Percentiles rank a stretch among this genome's conserved stretches.
Conservation (phyloP, 2,888 invertebrate species). For the Luperina nickerlii region DNA sequence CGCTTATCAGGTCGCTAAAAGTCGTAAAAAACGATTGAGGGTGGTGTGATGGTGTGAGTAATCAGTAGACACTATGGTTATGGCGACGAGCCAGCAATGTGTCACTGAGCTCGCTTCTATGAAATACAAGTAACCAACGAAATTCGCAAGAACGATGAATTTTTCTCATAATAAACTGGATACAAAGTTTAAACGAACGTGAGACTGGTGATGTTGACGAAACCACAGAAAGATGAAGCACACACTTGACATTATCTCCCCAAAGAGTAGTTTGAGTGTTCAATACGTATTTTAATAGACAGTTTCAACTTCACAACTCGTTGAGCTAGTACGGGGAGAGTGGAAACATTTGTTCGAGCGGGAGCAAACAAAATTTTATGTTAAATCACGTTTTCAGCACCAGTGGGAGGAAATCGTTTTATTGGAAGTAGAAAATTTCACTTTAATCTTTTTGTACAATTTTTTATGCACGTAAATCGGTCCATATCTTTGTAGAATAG, state of each 20-base stretch:
- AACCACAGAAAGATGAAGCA: constrained; percentile 13
- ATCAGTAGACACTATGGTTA: constrained; percentile 14
- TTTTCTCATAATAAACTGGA: constrained; percentile 32
- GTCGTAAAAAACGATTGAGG: constrained; percentile 49
- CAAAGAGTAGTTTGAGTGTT: constrained; percentile 18
- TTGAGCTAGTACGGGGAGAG: constrained; percentile 37
- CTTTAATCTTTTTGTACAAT: constrained; percentile 39
- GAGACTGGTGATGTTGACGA: background rate
- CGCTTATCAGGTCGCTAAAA: constrained; percentile 36
- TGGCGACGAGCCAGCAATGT: constrained; percentile 51
- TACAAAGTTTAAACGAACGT: background rate
- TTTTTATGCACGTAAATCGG: constrained; percentile 26
- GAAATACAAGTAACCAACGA: constrained; percentile 29
- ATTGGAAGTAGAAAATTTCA: constrained; percentile 53
- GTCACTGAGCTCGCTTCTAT: constrained; percentile 35
- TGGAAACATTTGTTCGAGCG: constrained; percentile 59
- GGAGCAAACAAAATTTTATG: constrained; percentile 65
- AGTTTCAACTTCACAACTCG: constrained; percentile 53
- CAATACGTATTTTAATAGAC: constrained; percentile 55
- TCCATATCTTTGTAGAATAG: constrained; percentile 21
- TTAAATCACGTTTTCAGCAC: constrained; percentile 63
- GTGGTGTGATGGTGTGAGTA: constrained; percentile 35
- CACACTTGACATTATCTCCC: constrained; percentile 5
- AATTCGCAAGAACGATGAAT: constrained; percentile 3
- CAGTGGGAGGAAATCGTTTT: constrained; percentile 56